Evolutionary conservation across 2,113 vertebrate species (phyloP).

Genomic region (Egretta garzetta): DNA sequence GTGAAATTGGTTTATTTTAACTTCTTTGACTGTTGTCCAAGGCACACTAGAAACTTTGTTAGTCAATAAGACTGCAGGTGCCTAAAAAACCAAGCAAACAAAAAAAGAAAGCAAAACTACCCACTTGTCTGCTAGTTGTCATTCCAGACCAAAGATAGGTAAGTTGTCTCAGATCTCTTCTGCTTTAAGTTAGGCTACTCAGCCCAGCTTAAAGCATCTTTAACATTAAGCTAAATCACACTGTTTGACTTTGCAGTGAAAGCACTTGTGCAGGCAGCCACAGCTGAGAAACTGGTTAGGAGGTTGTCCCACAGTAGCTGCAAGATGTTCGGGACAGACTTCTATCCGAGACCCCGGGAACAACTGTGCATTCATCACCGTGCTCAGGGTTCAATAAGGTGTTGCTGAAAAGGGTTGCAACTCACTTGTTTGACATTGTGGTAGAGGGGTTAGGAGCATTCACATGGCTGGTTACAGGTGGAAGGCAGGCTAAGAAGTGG

Average conservation of each 20-base stretch:
- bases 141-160: not conserved
- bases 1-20: not conserved
- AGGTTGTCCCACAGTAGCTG: not conserved
- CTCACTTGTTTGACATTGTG: fast-evolving
- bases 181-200: not conserved
- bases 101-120: not conserved
- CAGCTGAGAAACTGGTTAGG: not conserved
- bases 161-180: not conserved
- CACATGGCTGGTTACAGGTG: fast-evolving
- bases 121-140: not conserved
- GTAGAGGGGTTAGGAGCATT: not conserved
- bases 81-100: not conserved
- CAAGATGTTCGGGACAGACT: not conserved
- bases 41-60: not conserved
- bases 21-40: not conserved
- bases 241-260: not conserved
- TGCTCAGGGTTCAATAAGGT: not conserved
- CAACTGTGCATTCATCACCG: too few species aligned
- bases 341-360: not conserved
- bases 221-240: not conserved
- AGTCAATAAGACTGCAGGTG: not conserved
- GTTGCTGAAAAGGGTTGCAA: not conserved
- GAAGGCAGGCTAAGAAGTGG: not conserved
- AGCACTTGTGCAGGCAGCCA: not conserved
- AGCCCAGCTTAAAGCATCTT: not conserved